A percentile compares a stretch with the other conserved stretches of the same genome.
These are phyloP conservation scores for Leptura quadrifasciata DNA, from an alignment of 2,888 invertebrate genomes.

Conservation along the genomic window DNA sequence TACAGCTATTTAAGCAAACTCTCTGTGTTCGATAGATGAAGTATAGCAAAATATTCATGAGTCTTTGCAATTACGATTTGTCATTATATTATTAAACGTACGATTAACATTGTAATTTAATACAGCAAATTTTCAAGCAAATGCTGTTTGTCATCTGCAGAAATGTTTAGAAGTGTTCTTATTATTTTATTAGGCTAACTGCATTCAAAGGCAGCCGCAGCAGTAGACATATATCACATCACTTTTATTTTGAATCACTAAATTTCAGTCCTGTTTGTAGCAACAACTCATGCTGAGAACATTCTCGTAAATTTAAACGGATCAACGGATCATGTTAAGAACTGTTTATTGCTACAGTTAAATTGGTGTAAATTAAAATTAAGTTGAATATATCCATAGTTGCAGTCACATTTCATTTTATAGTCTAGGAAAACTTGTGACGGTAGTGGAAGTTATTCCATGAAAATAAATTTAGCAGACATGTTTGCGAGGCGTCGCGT, in stretches of 20 bases:
- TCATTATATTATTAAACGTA: no score
- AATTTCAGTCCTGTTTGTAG: slow-evolving; percentile 4
- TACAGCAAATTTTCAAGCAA: background rate
- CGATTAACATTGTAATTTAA: background rate
- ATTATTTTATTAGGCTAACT: background rate
- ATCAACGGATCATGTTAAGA: background rate
- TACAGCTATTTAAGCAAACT: no score
- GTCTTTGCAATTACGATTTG: background rate
- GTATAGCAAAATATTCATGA: background rate
- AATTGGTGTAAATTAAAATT: background rate
- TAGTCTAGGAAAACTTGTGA: background rate
- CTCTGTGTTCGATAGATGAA: no score
- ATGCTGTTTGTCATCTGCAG: background rate
- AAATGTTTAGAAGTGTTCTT: background rate
- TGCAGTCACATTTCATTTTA: background rate
- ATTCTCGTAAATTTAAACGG: background rate
- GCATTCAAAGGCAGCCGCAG: background rate
- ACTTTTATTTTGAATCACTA: background rate
- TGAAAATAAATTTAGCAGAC: no score
- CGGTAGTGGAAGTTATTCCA: no score
- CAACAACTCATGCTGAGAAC: background rate
- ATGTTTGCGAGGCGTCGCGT: no score
- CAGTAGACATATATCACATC: background rate
- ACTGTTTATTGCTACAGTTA: background rate
- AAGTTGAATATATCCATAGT: background rate